Percentiles rank a stretch among this genome's conserved stretches.
Evolutionary conservation across 2,797 vertebrate species (phyloP).

Genomic region (Taenioides sp.): DNA sequence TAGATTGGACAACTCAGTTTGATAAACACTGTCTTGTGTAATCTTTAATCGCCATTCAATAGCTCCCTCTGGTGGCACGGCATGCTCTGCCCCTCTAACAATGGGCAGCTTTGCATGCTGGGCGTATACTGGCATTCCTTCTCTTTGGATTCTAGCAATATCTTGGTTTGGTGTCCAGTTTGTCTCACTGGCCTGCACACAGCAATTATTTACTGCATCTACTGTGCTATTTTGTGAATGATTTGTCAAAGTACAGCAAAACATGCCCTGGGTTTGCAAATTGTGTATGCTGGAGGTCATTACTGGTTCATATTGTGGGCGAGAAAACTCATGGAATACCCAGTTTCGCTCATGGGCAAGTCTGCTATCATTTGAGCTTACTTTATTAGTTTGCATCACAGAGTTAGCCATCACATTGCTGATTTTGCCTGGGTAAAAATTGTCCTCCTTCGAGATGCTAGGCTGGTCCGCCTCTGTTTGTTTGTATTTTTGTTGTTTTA

Average conservation of each 20-base stretch:
- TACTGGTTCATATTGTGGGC: background rate
- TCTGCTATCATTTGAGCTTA: background rate
- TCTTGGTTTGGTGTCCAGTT: background rate
- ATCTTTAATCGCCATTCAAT: background rate
- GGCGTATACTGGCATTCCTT: background rate
- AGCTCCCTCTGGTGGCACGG: background rate
- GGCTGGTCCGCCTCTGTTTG: background rate
- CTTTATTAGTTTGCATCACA: background rate
- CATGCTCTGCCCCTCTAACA: background rate
- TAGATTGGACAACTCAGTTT: background rate
- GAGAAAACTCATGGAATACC: background rate
- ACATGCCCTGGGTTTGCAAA: background rate
- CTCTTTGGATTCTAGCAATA: background rate
- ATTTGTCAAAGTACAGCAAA: background rate
- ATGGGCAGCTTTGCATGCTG: background rate
- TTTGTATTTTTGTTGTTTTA: background rate
- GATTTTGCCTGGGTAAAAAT: background rate
- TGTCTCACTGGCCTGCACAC: background rate
- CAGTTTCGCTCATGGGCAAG: background rate
- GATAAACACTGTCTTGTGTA: background rate
- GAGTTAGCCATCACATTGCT: background rate
- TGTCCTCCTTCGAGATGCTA: background rate
- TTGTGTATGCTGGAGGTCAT: background rate
- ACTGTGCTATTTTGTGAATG: background rate
- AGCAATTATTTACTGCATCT: background rate